Evolutionary conservation across 1,140 invertebrate species (phyloP).

Genomic region (Bombus waltoni): DNA sequence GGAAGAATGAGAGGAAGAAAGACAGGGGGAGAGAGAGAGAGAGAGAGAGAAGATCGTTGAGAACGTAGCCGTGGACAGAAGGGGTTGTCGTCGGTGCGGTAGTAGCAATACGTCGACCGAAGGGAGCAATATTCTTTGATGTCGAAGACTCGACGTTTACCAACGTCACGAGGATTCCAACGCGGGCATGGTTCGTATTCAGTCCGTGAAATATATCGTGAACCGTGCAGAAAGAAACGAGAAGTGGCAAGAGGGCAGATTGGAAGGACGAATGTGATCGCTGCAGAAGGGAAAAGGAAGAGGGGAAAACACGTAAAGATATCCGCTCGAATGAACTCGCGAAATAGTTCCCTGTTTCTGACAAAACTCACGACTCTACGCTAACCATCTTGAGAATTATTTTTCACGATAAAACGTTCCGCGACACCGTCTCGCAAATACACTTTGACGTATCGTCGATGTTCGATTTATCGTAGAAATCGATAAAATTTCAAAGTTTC

Average conservation of each 20-base stretch:
- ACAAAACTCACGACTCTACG: conserved; percentile 35
- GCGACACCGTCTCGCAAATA: background rate
- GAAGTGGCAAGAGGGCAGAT: conserved; percentile 28
- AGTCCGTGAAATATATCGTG: conserved; percentile 51
- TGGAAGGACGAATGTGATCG: conserved; percentile 31
- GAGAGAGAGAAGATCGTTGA: background rate
- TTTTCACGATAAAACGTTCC: conserved; percentile 12
- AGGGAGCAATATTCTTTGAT: conserved; percentile 61
- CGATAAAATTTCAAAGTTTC: background rate
- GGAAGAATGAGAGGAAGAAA: background rate
- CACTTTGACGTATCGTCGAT: background rate
- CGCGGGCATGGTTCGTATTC: conserved; percentile 46
- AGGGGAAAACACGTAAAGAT: conserved; percentile 38
- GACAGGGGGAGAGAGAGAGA: background rate
- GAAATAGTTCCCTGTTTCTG: conserved; percentile 59
- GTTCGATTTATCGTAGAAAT: background rate
- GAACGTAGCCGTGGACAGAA: background rate
- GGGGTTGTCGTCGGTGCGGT: background rate
- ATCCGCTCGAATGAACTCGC: conserved; percentile 44
- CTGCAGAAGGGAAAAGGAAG: conserved; percentile 24
- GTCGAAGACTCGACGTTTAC: conserved; percentile 58
- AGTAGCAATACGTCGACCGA: background rate
- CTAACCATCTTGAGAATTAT: conserved; percentile 29
- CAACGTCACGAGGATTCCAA: conserved; percentile 55
- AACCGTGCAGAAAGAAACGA: conserved; percentile 33